Conservation (phyloP, 2,113 vertebrate genomes). For the Poeciliopsis occidentalis region DNA sequence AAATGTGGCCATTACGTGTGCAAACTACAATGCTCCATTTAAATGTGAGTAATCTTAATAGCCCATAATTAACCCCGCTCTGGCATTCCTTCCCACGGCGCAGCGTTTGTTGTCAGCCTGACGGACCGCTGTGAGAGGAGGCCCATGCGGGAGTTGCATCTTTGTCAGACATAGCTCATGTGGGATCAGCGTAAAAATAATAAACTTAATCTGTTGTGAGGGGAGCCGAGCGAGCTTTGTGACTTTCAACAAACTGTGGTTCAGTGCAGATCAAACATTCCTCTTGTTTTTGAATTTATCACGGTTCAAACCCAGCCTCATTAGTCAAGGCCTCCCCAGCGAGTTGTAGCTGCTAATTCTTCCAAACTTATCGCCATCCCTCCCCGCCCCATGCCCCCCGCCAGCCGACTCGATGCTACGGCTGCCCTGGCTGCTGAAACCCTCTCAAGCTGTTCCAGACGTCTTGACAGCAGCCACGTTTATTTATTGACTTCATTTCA, state of each 20-base stretch:
- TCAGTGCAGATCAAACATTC: slow-evolving; percentile 47
- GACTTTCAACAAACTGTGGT: slow-evolving; percentile 59
- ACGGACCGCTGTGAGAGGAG: slow-evolving; percentile 51
- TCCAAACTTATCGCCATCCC: slow-evolving; percentile 61
- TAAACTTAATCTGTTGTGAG: slow-evolving; percentile 41
- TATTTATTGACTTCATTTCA: slow-evolving; percentile 81
- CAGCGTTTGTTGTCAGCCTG: slow-evolving; percentile 54
- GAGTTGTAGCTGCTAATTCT: slow-evolving; percentile 72
- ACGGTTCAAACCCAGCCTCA: slow-evolving; percentile 60
- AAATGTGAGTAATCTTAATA: neutral
- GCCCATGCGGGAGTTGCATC: slow-evolving; percentile 29
- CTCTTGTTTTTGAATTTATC: slow-evolving; percentile 59
- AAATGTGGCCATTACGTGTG: neutral
- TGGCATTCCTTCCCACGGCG: neutral
- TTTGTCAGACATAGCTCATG: slow-evolving; percentile 50
- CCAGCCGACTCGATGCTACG: slow-evolving; percentile 50
- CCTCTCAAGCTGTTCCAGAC: slow-evolving; percentile 77
- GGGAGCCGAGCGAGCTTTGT: slow-evolving; percentile 46
- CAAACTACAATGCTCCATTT: neutral
- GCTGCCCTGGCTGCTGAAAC: slow-evolving; percentile 52
- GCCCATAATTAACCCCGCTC: neutral
- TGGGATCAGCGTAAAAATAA: slow-evolving; percentile 48
- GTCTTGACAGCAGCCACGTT: slow-evolving; percentile 76
- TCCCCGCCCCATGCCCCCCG: no score
- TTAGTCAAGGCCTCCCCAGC: slow-evolving; percentile 76